Evolutionary conservation across 2,888 invertebrate genomes (phyloP).

Genomic region (Drosophila neotestacea): DNA sequence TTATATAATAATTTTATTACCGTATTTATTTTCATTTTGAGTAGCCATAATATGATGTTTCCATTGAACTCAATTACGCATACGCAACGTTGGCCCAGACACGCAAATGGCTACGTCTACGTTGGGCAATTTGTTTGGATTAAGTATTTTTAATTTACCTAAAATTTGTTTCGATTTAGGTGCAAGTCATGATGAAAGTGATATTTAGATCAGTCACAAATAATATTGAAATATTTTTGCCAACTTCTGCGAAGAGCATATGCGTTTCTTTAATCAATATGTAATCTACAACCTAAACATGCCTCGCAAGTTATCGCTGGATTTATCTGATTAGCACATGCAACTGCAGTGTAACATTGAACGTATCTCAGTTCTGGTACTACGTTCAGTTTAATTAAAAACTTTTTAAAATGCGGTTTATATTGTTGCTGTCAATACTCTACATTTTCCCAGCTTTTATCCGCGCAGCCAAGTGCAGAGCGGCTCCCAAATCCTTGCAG

Average conservation of each 20-base stretch:
- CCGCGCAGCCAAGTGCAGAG: slow-evolving; percentile 53
- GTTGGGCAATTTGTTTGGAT: slow-evolving; percentile 11
- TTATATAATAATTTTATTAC: too few species aligned
- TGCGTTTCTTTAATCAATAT: slow-evolving; percentile 20
- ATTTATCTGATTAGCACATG: slow-evolving; percentile 18
- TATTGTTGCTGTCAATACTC: neutral
- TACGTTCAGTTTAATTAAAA: slow-evolving; percentile 10
- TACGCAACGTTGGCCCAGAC: slow-evolving; percentile 19
- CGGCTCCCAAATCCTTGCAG: slow-evolving; percentile 64
- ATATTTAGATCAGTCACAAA: neutral
- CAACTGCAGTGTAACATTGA: neutral
- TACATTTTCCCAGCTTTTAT: neutral
- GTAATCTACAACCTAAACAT: slow-evolving; percentile 29
- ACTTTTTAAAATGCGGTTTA: slow-evolving; percentile 30
- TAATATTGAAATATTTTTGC: slow-evolving; percentile 2
- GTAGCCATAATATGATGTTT: neutral
- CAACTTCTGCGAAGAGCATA: neutral
- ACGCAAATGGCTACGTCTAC: slow-evolving; percentile 7
- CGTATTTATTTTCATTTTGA: neutral
- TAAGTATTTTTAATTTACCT: slow-evolving; percentile 22
- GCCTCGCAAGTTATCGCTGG: slow-evolving; percentile 5
- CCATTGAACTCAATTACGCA: slow-evolving; percentile 15
- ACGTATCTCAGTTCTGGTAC: neutral
- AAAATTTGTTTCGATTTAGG: neutral
- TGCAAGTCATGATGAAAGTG: slow-evolving; percentile 12